Evolutionary conservation across 2,888 invertebrate species (phyloP).

Genomic region (Drosophila emarginata): DNA sequence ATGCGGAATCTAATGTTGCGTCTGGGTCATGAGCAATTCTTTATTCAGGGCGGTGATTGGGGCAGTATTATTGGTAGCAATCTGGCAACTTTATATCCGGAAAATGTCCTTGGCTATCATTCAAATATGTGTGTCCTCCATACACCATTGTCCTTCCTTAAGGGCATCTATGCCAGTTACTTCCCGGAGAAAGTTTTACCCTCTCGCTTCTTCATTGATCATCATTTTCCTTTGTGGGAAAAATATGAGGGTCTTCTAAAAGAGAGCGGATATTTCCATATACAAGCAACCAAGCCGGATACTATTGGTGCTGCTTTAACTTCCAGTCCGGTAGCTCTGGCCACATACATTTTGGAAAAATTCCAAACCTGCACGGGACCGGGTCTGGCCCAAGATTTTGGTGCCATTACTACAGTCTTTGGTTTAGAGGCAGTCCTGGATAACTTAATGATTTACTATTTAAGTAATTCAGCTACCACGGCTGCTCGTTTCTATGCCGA

Average conservation of each 20-base stretch:
- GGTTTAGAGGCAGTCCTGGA: conserved; percentile 85
- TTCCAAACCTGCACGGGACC: conserved; percentile 90
- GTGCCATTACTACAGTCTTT: conserved; percentile 82
- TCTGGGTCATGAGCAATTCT: conserved; percentile 86
- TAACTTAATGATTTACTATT: conserved; percentile 92
- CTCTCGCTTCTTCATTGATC: conserved; percentile 84
- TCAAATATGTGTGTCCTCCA: conserved; percentile 85
- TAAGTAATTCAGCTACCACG: conserved; percentile 87
- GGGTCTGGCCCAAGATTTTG: conserved; percentile 82
- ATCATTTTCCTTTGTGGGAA: conserved; percentile 83
- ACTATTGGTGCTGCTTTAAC: conserved; percentile 86
- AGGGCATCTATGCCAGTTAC: conserved; percentile 83
- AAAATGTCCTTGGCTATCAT: conserved; percentile 84
- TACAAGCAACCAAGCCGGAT: conserved; percentile 95
- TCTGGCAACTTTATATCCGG: conserved; percentile 86
- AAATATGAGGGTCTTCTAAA: conserved; percentile 65
- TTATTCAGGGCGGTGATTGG: conserved; percentile 92
- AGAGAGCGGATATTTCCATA: conserved; percentile 87
- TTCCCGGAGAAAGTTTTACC: conserved; percentile 82
- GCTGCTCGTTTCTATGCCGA: conserved; percentile 89
- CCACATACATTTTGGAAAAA: conserved; percentile 95
- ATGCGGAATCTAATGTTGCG: conserved; percentile 87
- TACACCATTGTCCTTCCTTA: conserved; percentile 75
- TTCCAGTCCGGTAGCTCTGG: conserved; percentile 88
- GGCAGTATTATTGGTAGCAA: conserved; percentile 86